A percentile compares a stretch with the other conserved stretches of the same genome.
Evolutionary conservation across 2,797 vertebrate genomes (phyloP).

Genomic region (Linurgus olivaceus): DNA sequence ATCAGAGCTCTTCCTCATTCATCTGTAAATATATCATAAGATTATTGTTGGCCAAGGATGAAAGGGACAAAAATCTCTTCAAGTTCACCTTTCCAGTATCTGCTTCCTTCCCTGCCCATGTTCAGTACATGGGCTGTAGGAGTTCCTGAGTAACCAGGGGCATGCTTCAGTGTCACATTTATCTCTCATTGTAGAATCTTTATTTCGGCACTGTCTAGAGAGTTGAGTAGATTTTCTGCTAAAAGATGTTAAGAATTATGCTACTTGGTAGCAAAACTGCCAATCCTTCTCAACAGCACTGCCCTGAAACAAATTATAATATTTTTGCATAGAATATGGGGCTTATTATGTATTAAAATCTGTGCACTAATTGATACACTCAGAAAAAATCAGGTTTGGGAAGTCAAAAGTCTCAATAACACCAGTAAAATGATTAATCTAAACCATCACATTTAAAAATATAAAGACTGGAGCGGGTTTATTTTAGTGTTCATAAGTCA

Average conservation of each 20-base stretch:
- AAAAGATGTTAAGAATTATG: neutral
- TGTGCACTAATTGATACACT: neutral
- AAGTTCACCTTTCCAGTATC: neutral
- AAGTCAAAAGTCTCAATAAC: neutral
- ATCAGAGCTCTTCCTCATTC: neutral
- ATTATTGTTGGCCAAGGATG: neutral
- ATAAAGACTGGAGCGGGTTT: neutral
- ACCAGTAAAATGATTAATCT: neutral
- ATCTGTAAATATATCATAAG: neutral
- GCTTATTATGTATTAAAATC: neutral
- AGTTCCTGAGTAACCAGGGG: neutral
- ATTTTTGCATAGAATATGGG: neutral
- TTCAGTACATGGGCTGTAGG: rapidly evolving
- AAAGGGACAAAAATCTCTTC: neutral
- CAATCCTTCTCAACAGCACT: neutral
- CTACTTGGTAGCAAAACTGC: neutral
- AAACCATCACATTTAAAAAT: neutral
- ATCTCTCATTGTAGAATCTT: neutral
- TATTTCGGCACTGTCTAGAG: neutral
- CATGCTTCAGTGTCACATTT: rapidly evolving
- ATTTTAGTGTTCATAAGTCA: neutral
- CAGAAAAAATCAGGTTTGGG: neutral
- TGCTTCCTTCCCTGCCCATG: neutral
- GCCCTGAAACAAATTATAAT: neutral
- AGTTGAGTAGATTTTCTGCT: neutral